These are phyloP conservation scores for Cossypha dichroa DNA, from an alignment of 2,797 vertebrate species.

Conservation along the genomic window DNA sequence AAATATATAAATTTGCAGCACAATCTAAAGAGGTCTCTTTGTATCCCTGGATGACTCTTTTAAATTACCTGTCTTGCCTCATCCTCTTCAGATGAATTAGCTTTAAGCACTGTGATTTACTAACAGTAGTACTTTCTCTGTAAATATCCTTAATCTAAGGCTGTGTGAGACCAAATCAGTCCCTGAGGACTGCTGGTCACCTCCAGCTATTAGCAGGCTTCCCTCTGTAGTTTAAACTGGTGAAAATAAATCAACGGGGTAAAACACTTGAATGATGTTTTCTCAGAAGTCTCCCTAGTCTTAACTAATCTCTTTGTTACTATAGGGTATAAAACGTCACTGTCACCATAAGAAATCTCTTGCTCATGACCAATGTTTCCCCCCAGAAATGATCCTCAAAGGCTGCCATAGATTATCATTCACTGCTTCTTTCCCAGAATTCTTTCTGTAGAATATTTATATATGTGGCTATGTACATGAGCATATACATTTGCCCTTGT, in stretches of 20 bases:
- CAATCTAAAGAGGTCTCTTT: neutral
- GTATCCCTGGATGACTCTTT: neutral
- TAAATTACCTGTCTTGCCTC: neutral
- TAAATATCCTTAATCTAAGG: neutral
- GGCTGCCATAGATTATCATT: neutral
- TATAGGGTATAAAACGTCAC: neutral
- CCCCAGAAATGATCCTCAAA: rapidly evolving
- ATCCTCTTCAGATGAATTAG: neutral
- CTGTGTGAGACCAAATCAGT: neutral
- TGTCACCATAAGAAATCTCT: neutral
- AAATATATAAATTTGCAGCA: neutral
- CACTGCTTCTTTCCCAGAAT: neutral
- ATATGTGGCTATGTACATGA: neutral
- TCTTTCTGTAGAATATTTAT: neutral
- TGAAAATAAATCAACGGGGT: neutral
- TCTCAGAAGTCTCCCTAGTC: neutral
- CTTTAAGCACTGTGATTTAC: neutral
- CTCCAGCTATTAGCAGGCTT: neutral
- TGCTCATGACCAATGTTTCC: neutral
- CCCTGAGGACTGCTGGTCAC: neutral
- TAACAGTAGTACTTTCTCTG: neutral
- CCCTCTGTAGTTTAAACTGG: neutral
- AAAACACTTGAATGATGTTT: neutral
- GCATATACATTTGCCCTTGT: neutral
- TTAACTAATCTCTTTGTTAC: neutral